Base-by-base conservation (phyloP, 2,888 invertebrate genomes). In the Diarsia brunnea region DNA sequence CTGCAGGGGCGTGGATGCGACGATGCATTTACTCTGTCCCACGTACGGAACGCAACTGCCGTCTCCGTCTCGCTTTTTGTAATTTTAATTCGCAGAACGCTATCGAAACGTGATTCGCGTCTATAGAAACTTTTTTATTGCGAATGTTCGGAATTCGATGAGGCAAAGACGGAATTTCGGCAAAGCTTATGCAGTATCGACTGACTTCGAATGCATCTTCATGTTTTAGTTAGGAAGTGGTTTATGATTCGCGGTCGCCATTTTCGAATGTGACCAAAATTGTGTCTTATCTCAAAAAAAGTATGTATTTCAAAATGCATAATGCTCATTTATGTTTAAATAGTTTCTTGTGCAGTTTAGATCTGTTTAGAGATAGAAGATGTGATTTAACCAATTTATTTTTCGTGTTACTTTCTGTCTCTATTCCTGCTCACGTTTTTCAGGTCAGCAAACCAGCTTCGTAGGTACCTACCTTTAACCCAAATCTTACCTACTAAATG, bases 21-120 rank as follows among this genome's bases (percentile, higher is more conserved):
- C 97, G 97, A 97, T 97, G 97, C 96, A 96, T 94, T 95, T 94
- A 95, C 97, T 92, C 94, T 91, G 97, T 95, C 94, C 89, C 92
- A 92, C 95, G 88, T 90, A 89, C 89, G 86, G 90, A 70, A 89
- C 88, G 87, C 82, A 82, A 89, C 88, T 86, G 87, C 89, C 90
- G 90, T 95, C 95, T 92, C 94, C 77, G 91, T 96, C 95, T 91
- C 83, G 90, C 96, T 96, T 96, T 96, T 96, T 96, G 95, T 95
- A 95, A 95, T 95, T 96, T 96, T 96, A 96, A 96, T 96, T 96
- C 96, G 95, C 94, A 94, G 96, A 96, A 96, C 94, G 93, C 91
- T 95, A 94, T 94, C 94, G 94, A 92, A 93, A 96, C 96, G 96
- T 96, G 96, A 94, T 95, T 95, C 93, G 95, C 94, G 94, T 95